phyloP scores from a whole-genome alignment of 1,140 invertebrate species.

The Coenobita brevimanus region DNA sequence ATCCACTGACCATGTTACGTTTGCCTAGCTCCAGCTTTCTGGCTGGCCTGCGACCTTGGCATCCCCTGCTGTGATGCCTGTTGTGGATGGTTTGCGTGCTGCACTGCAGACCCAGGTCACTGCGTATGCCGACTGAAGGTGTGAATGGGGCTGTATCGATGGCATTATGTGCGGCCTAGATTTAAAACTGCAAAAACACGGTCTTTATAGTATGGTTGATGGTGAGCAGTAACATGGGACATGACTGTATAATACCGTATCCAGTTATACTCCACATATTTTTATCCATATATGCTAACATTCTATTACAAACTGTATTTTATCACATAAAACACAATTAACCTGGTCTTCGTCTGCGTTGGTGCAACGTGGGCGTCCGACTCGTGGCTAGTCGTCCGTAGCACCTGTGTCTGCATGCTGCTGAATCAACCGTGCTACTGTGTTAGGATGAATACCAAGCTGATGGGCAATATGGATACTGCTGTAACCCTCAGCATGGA shows the following conservation, averaged over 20 bases:
- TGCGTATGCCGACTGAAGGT: too few relatives aligned
- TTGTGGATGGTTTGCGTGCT: too few relatives aligned
- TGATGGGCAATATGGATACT: neutral
- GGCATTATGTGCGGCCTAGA: neutral
- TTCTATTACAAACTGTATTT: too few relatives aligned
- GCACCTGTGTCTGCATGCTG: neutral
- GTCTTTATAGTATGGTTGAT: too few relatives aligned
- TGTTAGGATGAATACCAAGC: conserved; percentile 27
- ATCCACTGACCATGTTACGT: neutral
- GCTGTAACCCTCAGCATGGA: neutral
- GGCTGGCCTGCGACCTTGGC: neutral
- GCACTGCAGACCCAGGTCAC: too few relatives aligned
- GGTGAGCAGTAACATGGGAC: too few relatives aligned
- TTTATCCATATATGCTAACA: too few relatives aligned
- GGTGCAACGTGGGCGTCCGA: conserved; percentile 7
- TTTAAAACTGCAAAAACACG: too few relatives aligned
- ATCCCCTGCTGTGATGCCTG: too few relatives aligned
- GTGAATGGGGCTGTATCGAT: neutral
- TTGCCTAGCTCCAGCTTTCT: neutral
- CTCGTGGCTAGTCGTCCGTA: conserved; percentile 16
- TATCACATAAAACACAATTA: conserved; percentile 11
- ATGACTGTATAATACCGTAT: too few relatives aligned
- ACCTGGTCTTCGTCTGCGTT: conserved; percentile 11
- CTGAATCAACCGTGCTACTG: conserved; percentile 14
- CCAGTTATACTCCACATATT: too few relatives aligned